Evolutionary conservation across 2,113 vertebrate species (phyloP).

Genomic region (Heterotilapia buettikoferi): DNA sequence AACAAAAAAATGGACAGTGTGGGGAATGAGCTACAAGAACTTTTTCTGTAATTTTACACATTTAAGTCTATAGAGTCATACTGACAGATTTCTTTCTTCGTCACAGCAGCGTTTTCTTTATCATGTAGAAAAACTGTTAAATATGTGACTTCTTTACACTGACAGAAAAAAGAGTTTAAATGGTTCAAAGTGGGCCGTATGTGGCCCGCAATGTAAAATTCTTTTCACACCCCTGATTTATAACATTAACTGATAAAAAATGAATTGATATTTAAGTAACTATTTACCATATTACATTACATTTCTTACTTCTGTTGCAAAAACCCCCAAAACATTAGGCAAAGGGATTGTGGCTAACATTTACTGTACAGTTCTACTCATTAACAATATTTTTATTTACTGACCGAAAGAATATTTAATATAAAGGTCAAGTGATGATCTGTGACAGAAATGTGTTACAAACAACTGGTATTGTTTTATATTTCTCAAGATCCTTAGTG

Average conservation of each 20-base stretch:
- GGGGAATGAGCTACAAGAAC: neutral
- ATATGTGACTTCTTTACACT: neutral
- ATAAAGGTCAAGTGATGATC: neutral
- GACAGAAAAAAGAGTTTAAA: neutral
- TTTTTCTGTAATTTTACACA: neutral
- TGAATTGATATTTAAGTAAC: neutral
- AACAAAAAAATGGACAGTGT: neutral
- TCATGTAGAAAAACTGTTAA: neutral
- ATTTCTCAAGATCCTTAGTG: neutral
- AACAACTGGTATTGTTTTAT: neutral
- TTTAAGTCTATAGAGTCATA: neutral
- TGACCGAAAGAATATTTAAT: neutral
- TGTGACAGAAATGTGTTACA: neutral
- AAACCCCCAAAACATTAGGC: neutral
- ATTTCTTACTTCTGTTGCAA: neutral
- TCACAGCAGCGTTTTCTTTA: neutral
- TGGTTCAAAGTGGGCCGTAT: neutral
- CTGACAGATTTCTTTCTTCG: neutral
- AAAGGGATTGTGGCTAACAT: neutral
- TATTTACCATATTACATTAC: neutral
- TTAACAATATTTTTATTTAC: neutral
- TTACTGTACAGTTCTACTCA: neutral
- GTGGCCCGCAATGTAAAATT: rapidly evolving
- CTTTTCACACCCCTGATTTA: neutral
- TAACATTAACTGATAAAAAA: neutral